phyloP scores from a whole-genome alignment of 2,113 vertebrate genomes.

The Siniperca chuatsi region DNA sequence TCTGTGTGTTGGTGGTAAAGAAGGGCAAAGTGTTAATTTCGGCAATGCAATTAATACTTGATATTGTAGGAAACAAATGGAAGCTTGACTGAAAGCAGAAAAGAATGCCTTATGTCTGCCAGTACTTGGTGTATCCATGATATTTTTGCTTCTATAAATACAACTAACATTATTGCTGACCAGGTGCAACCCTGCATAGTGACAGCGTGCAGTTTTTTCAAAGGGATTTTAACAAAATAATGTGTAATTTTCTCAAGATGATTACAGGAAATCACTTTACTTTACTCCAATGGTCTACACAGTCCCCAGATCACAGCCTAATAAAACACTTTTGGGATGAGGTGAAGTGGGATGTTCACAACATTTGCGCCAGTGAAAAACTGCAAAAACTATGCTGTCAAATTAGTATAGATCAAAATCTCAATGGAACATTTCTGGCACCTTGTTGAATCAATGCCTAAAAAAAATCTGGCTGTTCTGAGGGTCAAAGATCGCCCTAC shows the following conservation, averaged over 20 bases:
- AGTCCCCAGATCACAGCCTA: constrained; percentile 59
- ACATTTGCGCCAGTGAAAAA: constrained; percentile 35
- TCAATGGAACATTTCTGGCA: constrained; percentile 26
- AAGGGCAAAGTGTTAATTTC: constrained; percentile 3
- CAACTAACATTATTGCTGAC: constrained; percentile 40
- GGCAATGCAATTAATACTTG: constrained; percentile 20
- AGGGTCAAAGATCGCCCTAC: not conserved
- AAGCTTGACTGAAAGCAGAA: constrained; percentile 25
- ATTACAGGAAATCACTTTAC: constrained; percentile 70
- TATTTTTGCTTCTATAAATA: constrained; percentile 59
- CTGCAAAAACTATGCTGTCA: constrained; percentile 37
- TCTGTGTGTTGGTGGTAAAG: not conserved
- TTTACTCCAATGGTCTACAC: constrained; percentile 53
- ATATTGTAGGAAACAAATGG: constrained; percentile 29
- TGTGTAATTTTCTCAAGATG: constrained; percentile 66
- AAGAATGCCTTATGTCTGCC: not conserved
- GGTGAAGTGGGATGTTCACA: constrained; percentile 56
- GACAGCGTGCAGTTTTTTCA: constrained; percentile 16
- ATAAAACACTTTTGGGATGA: constrained; percentile 66
- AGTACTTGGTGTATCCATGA: constrained; percentile 20
- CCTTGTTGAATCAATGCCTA: constrained; percentile 31
- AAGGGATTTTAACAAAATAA: constrained; percentile 41
- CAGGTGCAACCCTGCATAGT: constrained; percentile 45
- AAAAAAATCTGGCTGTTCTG: not conserved
- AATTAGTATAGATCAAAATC: constrained; percentile 47